Percentiles rank a stretch among this genome's conserved stretches.
Evolutionary conservation across 1,140 invertebrate genomes (phyloP).

Genomic region (Lordiphosa stackelbergi): DNA sequence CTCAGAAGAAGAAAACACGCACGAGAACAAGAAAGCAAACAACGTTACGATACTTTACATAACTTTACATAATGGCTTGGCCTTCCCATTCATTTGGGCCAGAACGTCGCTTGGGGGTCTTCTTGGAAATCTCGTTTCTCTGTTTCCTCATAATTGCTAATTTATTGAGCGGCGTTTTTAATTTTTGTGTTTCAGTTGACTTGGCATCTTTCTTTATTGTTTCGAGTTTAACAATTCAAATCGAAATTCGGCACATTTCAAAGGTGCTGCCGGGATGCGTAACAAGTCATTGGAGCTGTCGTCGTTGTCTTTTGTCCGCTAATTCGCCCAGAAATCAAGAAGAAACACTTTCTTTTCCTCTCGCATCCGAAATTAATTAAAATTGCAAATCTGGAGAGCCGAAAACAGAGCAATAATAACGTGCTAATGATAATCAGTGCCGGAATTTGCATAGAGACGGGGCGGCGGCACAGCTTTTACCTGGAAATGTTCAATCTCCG

Average conservation of each 20-base stretch:
- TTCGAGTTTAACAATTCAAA: slow-evolving; percentile 16
- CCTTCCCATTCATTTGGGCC: background rate
- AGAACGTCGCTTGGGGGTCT: background rate
- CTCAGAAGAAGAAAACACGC: slow-evolving; percentile 7
- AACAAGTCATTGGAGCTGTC: slow-evolving; percentile 36
- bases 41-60: slow-evolving; percentile 45
- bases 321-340: slow-evolving; percentile 52
- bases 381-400: slow-evolving; percentile 43
- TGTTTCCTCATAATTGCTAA: slow-evolving; percentile 65
- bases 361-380: slow-evolving; percentile 25
- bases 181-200: slow-evolving; percentile 50
- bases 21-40: no score
- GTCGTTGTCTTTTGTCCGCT: slow-evolving; percentile 32
- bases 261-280: slow-evolving; percentile 32
- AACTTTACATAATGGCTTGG: background rate
- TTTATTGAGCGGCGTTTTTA: slow-evolving; percentile 37
- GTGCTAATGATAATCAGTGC: slow-evolving; percentile 31
- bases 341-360: slow-evolving; percentile 66
- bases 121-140: slow-evolving; percentile 52
- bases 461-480: slow-evolving; percentile 36
- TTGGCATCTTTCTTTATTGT: slow-evolving; percentile 50
- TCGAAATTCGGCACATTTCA: slow-evolving; percentile 29
- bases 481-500: slow-evolving; percentile 9
- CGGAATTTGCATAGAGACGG: slow-evolving; percentile 24
- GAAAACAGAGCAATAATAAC: slow-evolving; percentile 54